Evolutionary conservation across 2,113 vertebrate species (phyloP).

Genomic region (Phyllostomus hastatus): DNA sequence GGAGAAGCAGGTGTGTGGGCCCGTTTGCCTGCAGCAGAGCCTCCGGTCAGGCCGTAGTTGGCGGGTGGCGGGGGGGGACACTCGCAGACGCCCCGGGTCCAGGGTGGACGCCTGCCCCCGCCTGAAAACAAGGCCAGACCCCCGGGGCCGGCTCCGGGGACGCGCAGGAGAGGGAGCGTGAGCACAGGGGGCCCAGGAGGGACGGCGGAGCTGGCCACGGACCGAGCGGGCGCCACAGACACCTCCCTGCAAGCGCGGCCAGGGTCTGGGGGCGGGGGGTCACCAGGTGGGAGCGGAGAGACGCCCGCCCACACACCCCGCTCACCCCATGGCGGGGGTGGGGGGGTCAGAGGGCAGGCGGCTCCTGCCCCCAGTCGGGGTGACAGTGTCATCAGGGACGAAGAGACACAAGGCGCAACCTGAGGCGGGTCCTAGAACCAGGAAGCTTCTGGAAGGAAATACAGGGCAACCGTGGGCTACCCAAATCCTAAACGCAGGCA

Average conservation of each 20-base stretch:
- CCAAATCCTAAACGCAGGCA: neutral
- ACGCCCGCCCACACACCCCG: no score
- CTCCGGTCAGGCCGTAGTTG: no score
- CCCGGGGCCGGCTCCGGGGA: no score
- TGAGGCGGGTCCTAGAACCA: neutral
- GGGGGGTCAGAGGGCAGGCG: neutral
- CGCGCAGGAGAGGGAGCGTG: neutral
- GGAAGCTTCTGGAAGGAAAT: neutral
- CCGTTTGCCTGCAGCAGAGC: no score
- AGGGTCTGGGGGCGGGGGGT: no score
- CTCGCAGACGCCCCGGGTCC: no score
- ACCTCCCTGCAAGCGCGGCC: fast-evolving
- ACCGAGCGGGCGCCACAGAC: neutral
- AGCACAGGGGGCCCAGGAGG: neutral
- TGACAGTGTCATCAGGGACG: neutral
- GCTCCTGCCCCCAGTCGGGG: neutral
- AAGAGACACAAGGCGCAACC: no score
- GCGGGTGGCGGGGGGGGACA: no score
- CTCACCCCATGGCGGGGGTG: no score
- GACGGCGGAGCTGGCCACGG: neutral
- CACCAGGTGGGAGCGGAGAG: no score
- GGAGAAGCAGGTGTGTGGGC: no score
- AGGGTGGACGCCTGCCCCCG: no score
- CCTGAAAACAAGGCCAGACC: neutral
- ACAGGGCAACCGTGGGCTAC: neutral